Evolutionary conservation across 2,888 invertebrate species (phyloP).

Genomic region (Nephrocerus scutellatus): DNA sequence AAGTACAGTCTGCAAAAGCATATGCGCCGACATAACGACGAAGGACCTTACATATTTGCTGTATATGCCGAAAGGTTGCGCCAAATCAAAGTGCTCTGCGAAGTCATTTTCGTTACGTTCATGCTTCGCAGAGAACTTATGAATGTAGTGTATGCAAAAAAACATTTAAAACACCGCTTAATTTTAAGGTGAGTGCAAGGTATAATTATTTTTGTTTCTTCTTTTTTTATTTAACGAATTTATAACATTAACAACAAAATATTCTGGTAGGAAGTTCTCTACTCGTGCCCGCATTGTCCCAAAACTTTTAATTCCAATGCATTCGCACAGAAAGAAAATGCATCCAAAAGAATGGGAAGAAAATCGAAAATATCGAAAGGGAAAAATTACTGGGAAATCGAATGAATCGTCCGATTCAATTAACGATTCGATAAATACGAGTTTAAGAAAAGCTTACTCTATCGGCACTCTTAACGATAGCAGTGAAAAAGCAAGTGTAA

Average conservation of each 20-base stretch:
- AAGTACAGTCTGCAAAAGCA: conserved; percentile 44
- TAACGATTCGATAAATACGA: too few species aligned
- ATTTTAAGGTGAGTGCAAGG: conserved; percentile 26
- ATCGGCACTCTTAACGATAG: too few species aligned
- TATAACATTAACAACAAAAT: conserved; percentile 47
- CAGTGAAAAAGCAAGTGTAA: too few species aligned
- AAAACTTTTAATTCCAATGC: conserved; percentile 47
- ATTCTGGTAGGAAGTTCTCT: conserved; percentile 44
- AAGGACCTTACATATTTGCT: conserved; percentile 37
- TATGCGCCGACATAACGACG: conserved; percentile 38
- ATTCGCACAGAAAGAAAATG: conserved; percentile 44
- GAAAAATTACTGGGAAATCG: too few species aligned
- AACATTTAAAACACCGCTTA: conserved; percentile 42
- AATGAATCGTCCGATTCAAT: too few species aligned
- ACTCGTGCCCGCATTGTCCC: conserved; percentile 44
- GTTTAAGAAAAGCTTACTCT: too few species aligned
- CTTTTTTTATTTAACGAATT: conserved; percentile 7
- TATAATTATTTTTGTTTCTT: neutral
- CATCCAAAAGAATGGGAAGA: conserved; percentile 43
- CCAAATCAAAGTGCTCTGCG: conserved; percentile 42
- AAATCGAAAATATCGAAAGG: conserved; percentile 30
- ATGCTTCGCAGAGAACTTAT: conserved; percentile 35
- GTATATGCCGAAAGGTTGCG: conserved; percentile 40
- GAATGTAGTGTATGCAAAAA: conserved; percentile 43
- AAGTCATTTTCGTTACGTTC: conserved; percentile 43